Conservation (phyloP, 2,888 invertebrate species). For the Diarsia rubi region DNA sequence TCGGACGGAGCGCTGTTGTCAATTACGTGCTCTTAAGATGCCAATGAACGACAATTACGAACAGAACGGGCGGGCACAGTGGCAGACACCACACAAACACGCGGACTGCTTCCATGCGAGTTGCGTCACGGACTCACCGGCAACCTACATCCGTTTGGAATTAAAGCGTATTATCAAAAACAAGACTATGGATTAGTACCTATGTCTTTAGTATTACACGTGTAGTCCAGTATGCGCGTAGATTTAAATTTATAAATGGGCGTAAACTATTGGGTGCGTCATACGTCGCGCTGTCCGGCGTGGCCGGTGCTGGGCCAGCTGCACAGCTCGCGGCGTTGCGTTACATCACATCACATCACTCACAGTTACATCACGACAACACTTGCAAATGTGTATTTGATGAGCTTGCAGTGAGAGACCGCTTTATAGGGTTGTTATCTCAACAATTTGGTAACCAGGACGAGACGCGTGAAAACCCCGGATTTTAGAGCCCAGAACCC, state of each 20-base stretch:
- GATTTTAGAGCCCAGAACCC: too few species aligned
- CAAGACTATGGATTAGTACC: background rate
- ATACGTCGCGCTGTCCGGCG: background rate
- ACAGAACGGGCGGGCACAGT: constrained; percentile 44
- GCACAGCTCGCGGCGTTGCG: background rate
- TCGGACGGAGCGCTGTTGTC: constrained; percentile 57
- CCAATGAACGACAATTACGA: constrained; percentile 76
- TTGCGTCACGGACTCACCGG: constrained; percentile 1
- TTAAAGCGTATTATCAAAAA: constrained; percentile 17
- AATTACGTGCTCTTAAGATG: constrained; percentile 73
- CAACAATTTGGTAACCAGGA: too few species aligned
- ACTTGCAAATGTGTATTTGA: constrained; percentile 24
- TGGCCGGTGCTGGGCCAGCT: too few species aligned
- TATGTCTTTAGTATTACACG: background rate
- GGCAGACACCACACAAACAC: constrained; percentile 8
- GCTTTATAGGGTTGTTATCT: too few species aligned
- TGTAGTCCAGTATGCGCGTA: background rate
- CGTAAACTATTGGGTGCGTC: background rate
- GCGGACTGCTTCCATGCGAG: constrained; percentile 30
- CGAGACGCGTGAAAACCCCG: too few species aligned
- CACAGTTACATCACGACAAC: constrained; percentile 4
- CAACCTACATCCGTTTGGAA: constrained; percentile 14
- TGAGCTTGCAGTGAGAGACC: constrained; percentile 19
- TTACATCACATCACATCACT: constrained; percentile 4
- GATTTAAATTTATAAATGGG: background rate